phyloP scores from a whole-genome alignment of 2,113 vertebrate species.

The Grammomys surdaster region DNA sequence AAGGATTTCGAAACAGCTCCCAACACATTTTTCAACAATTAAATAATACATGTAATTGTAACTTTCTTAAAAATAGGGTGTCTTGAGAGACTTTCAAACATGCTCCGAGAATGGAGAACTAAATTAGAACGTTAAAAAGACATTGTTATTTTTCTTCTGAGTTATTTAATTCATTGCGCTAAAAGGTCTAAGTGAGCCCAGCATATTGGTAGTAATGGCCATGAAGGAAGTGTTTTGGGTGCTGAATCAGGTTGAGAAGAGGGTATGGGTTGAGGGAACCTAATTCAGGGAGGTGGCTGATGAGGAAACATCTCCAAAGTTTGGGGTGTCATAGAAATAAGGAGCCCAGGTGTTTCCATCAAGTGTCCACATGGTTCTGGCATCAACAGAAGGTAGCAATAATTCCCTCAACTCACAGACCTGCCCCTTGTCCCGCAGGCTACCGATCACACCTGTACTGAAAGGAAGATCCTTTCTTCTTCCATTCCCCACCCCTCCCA shows the following conservation, averaged over 20 bases:
- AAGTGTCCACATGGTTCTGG: rapidly evolving
- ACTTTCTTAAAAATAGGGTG: not conserved
- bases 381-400: not conserved
- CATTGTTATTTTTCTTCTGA: not conserved
- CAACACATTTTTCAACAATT: constrained; percentile 59
- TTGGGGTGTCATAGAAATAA: not conserved
- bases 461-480: not conserved
- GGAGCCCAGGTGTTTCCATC: not conserved
- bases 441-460: not conserved
- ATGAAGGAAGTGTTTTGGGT: not conserved
- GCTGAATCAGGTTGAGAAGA: not conserved
- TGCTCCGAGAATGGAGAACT: constrained; percentile 16
- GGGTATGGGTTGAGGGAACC: not conserved
- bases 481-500: not conserved
- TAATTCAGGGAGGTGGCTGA: not conserved
- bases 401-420: not conserved
- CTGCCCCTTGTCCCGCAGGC: not conserved
- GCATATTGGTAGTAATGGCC: not conserved
- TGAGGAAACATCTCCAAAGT: not conserved
- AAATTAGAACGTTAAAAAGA: not conserved
- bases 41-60: constrained; percentile 37
- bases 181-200: not conserved
- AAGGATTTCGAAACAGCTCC: constrained; percentile 62
- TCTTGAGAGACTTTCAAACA: constrained; percentile 46
- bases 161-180: not conserved